phyloP scores from a whole-genome alignment of 2,888 invertebrate genomes.

The Agrochola circellaris region DNA sequence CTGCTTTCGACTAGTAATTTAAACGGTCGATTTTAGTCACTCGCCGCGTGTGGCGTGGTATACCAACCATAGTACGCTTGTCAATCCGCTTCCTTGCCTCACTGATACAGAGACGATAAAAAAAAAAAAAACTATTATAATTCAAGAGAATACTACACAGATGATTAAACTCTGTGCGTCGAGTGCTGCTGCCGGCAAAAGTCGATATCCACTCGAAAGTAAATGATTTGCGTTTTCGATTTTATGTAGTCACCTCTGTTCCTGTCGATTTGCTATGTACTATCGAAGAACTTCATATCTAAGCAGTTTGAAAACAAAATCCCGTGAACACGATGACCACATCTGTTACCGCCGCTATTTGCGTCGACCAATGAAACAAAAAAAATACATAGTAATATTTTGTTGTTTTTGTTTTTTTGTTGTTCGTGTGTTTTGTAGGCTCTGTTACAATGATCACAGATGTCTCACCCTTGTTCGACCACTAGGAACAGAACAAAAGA shows the following conservation, averaged over 20 bases:
- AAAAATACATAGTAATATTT: too few relatives aligned
- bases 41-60: too few relatives aligned
- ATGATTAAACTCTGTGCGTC: constrained; percentile 38
- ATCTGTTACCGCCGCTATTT: too few relatives aligned
- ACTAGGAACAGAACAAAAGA: too few relatives aligned
- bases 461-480: too few relatives aligned
- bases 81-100: constrained; percentile 49
- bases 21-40: background rate
- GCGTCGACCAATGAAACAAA: too few relatives aligned
- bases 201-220: background rate
- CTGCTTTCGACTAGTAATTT: background rate
- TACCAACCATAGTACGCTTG: background rate
- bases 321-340: too few relatives aligned
- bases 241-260: background rate
- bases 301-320: too few relatives aligned
- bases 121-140: too few relatives aligned
- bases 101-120: constrained; percentile 74
- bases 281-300: background rate
- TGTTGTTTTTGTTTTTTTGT: too few relatives aligned
- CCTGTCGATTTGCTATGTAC: background rate
- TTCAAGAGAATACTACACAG: constrained; percentile 1
- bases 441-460: too few relatives aligned
- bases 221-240: background rate
- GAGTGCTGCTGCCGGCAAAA: background rate
- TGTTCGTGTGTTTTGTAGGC: too few relatives aligned